phyloP scores from a whole-genome alignment of 2,113 vertebrate genomes.

The Shinisaurus crocodilurus region DNA sequence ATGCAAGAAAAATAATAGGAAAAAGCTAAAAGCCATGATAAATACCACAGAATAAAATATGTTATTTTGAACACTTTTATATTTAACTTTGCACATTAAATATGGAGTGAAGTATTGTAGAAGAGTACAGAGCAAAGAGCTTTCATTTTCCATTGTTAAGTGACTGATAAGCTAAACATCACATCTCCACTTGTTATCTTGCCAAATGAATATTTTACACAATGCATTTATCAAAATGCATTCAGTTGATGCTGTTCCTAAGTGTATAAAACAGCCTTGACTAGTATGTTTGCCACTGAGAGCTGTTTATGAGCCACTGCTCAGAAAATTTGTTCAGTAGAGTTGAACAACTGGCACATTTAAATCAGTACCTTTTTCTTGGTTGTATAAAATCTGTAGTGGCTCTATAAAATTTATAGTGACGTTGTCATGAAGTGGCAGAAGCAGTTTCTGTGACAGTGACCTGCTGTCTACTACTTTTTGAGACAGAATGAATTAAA shows the following conservation, averaged over 20 bases:
- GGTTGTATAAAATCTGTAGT: background rate
- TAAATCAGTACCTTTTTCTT: background rate
- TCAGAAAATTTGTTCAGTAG: background rate
- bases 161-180: constrained; percentile 16
- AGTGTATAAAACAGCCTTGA: constrained; percentile 18
- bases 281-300: constrained; percentile 16
- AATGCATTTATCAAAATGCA: constrained; percentile 35
- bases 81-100: background rate
- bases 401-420: background rate
- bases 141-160: constrained; percentile 19
- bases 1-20: constrained; percentile 11
- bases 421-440: background rate
- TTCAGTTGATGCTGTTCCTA: background rate
- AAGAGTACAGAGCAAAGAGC: background rate
- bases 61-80: background rate
- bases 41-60: constrained; percentile 20
- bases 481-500: background rate
- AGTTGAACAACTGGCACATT: background rate
- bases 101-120: background rate
- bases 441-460: background rate
- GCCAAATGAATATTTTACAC: constrained; percentile 34
- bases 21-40: background rate
- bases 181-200: constrained; percentile 31
- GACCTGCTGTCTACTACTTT: background rate
- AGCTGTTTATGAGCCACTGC: background rate